Percentiles rank a stretch among this genome's conserved stretches.
phyloP scores from a whole-genome alignment of 1,140 invertebrate genomes.

The Scaptomyza montana region DNA sequence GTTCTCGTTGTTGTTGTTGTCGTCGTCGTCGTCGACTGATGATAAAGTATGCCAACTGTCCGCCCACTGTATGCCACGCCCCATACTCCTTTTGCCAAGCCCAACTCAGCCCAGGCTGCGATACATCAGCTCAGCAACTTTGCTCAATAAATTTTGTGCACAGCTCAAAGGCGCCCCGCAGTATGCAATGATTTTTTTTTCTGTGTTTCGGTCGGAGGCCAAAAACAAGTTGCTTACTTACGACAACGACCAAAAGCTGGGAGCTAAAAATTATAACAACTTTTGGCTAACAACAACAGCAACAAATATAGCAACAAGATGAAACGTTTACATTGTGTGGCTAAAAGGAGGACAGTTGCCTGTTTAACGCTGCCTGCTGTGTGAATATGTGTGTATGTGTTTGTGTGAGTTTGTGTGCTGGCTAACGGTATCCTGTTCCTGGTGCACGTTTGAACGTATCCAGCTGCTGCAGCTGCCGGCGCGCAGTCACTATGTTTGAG shows the following conservation, averaged over 20 bases:
- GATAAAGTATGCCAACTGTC: conserved; percentile 82
- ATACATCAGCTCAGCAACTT: conserved; percentile 81
- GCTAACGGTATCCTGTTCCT: background rate
- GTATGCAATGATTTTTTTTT: conserved; percentile 71
- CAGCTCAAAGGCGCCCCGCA: conserved; percentile 69
- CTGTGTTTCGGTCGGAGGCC: conserved; percentile 17
- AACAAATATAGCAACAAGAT: background rate
- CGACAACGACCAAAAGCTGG: conserved; percentile 34
- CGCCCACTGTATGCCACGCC: conserved; percentile 35
- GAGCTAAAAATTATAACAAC: conserved; percentile 78
- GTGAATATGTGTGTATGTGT: background rate
- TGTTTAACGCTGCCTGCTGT: conserved; percentile 55
- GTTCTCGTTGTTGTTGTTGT: conserved; percentile 27
- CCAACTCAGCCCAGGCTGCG: conserved; percentile 18
- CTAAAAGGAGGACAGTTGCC: conserved; percentile 48
- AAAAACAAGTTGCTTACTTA: conserved; percentile 72
- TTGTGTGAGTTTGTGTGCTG: background rate
- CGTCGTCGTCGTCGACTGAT: conserved; percentile 60
- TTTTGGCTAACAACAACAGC: conserved; percentile 70
- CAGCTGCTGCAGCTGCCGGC: conserved; percentile 21
- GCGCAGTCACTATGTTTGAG: conserved; percentile 38
- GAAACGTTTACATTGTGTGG: conserved; percentile 77
- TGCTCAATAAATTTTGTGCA: conserved; percentile 77
- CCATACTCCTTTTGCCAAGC: conserved; percentile 23
- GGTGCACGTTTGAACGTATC: conserved; percentile 8